phyloP scores from a whole-genome alignment of 92 coral and sea anemone genomes.

The Zoanthus sociatus region DNA sequence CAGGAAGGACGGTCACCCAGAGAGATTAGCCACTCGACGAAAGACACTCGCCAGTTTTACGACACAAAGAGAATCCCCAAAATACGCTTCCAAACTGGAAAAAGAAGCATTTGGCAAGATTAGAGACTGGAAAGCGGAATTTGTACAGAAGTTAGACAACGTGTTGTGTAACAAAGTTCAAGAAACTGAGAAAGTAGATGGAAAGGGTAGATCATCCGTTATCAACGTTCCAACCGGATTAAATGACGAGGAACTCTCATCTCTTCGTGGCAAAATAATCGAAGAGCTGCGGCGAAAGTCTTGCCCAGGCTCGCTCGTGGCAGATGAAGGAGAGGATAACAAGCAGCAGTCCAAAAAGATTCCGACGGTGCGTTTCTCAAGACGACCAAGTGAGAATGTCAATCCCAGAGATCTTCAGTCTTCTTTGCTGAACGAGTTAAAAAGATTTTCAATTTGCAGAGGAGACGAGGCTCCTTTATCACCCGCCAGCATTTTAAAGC shows the following conservation, averaged over 20 bases:
- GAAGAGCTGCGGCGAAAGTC: constrained; percentile 53
- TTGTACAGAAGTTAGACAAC: constrained; percentile 60
- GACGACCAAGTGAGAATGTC: constrained; percentile 30
- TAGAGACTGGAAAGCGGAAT: constrained; percentile 59
- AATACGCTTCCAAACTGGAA: constrained; percentile 71
- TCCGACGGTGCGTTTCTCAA: constrained; percentile 56
- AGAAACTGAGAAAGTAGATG: constrained; percentile 21
- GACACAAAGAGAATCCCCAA: constrained; percentile 49
- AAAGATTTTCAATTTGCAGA: not conserved
- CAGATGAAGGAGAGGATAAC: not conserved
- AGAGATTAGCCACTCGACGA: constrained; percentile 14
- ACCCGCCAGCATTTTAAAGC: constrained; percentile 2
- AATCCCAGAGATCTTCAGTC: constrained; percentile 52
- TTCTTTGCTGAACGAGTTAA: constrained; percentile 57
- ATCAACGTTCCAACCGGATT: constrained; percentile 61
- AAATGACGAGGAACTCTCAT: constrained; percentile 52
- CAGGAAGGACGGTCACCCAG: not conserved
- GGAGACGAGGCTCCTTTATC: not conserved
- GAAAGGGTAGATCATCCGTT: constrained; percentile 41
- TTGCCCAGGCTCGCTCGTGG: not conserved
- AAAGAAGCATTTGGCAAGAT: constrained; percentile 64
- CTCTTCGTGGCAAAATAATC: constrained; percentile 45
- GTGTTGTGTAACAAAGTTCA: constrained; percentile 52
- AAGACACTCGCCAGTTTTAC: constrained; percentile 43
- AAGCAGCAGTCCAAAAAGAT: constrained; percentile 11